Conservation (phyloP, 2,113 vertebrate species). For the Hemichromis elongatus region DNA sequence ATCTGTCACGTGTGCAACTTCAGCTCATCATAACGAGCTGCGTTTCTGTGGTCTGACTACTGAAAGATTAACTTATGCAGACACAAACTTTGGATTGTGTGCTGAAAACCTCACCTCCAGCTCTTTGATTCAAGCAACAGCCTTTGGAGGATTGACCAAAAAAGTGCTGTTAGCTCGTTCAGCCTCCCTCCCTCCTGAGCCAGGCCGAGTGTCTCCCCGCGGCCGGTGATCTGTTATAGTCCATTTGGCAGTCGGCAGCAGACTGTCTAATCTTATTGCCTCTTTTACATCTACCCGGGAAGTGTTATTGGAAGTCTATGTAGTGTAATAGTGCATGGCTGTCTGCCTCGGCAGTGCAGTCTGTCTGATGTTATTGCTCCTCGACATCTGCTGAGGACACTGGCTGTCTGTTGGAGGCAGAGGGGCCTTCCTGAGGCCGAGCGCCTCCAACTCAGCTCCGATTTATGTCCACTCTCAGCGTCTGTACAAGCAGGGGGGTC, state of each 20-base stretch:
- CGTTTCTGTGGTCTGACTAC: not conserved
- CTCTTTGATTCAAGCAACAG: not conserved
- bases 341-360: not conserved
- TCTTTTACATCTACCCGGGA: not conserved
- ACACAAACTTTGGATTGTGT: not conserved
- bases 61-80: not conserved
- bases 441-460: not conserved
- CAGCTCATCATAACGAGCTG: not conserved
- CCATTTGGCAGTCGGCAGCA: not conserved
- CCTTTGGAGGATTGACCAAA: not conserved
- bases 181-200: not conserved
- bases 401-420: not conserved
- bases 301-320: not conserved
- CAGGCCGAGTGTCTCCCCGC: not conserved
- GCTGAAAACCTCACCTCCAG: not conserved
- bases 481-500: not conserved
- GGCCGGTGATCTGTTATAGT: not conserved
- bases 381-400: not conserved
- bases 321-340: not conserved
- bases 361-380: not conserved
- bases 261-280: not conserved
- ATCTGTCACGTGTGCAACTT: not conserved
- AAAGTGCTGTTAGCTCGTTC: fast-evolving
- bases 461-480: not conserved
- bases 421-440: not conserved